Conservation (phyloP, 2,888 invertebrate genomes). For the Laothoe populi region DNA sequence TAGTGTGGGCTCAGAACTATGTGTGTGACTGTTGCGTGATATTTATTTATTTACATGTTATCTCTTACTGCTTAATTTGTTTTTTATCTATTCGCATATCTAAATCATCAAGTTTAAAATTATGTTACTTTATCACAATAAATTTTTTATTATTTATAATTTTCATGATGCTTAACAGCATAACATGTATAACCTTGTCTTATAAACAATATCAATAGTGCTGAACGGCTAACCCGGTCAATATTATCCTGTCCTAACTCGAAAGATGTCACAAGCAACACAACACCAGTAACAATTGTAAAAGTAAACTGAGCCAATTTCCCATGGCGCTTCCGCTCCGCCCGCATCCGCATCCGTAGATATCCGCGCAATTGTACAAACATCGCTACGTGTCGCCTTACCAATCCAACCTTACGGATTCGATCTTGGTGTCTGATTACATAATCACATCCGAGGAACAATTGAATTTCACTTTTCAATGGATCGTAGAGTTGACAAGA, state of each 20-base stretch:
- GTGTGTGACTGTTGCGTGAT: too few relatives aligned
- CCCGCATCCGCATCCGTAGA: conserved; percentile 43
- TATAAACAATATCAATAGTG: neutral
- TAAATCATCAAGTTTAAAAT: too few relatives aligned
- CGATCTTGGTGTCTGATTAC: conserved; percentile 12
- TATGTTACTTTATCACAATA: too few relatives aligned
- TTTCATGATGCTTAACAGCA: too few relatives aligned
- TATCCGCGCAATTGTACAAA: conserved; percentile 41
- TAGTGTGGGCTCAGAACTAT: too few relatives aligned
- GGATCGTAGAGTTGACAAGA: neutral
- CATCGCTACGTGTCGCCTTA: conserved; percentile 41
- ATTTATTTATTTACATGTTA: too few relatives aligned
- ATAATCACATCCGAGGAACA: conserved; percentile 17
- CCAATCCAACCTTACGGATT: conserved; percentile 34
- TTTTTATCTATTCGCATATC: too few relatives aligned
- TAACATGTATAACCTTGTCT: too few relatives aligned
- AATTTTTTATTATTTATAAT: too few relatives aligned
- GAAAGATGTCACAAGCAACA: conserved; percentile 30
- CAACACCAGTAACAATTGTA: conserved; percentile 32
- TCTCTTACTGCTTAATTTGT: too few relatives aligned
- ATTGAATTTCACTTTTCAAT: conserved; percentile 10
- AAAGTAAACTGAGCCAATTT: conserved; percentile 45
- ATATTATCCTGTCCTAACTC: neutral
- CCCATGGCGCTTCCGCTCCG: conserved; percentile 46
- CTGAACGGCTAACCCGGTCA: neutral